A percentile compares a stretch with the other conserved stretches of the same genome.
Conservation (phyloP, 64 coral and sea anemone genomes). For the Porites lutea region DNA sequence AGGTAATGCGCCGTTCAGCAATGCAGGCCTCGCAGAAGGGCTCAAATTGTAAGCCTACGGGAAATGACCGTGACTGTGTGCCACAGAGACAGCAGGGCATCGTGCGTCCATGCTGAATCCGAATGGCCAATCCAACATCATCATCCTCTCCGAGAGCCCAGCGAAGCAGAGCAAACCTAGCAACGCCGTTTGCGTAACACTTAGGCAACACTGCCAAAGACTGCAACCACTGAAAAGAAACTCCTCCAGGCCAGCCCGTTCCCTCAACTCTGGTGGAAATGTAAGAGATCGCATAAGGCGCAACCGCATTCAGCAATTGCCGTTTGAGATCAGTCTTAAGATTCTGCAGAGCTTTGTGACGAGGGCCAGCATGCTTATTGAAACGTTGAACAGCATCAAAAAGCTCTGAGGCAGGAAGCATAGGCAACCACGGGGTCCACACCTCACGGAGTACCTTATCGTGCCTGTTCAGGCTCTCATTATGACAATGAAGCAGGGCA, state of each 20-base stretch:
- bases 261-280: neutral
- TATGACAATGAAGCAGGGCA: neutral
- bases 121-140: conserved; percentile 4
- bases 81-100: neutral
- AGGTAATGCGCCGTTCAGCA: no score
- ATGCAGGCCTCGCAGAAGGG: no score
- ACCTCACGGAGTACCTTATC: neutral
- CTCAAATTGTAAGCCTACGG: conserved; percentile 1
- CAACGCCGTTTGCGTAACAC: neutral
- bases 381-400: conserved; percentile 3
- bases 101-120: neutral
- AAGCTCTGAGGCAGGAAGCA: neutral
- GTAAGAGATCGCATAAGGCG: neutral
- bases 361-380: neutral
- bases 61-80: neutral
- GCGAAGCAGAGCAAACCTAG: neutral
- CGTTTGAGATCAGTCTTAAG: neutral
- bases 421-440: conserved; percentile 8
- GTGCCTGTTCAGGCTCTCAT: neutral
- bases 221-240: neutral
- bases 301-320: neutral
- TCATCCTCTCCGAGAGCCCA: conserved; percentile 9
- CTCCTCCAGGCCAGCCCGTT: neutral
- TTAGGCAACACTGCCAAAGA: neutral
- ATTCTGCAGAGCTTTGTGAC: conserved; percentile 5